Base-by-base conservation (phyloP, 1,140 invertebrate species). In the Colletes gigas region DNA sequence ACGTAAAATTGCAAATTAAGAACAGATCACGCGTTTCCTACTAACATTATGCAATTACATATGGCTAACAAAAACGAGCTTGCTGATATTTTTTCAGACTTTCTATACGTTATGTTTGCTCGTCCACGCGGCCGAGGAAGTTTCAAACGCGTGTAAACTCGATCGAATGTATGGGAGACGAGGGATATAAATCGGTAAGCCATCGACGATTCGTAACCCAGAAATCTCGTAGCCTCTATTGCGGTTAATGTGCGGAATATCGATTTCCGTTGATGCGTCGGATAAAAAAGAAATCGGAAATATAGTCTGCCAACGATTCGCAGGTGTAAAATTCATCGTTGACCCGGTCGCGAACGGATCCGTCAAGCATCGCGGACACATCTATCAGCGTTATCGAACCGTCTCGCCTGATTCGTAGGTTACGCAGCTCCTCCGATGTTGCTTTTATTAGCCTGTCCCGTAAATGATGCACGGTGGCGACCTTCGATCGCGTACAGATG, bases 251-350 rank as follows among this genome's bases (percentile, higher is more conserved):
- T n/a, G 17, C 50, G n/a, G 14, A 2, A 7, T 66, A 75, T 66
- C 72, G 73, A 75, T 75, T 54, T 5, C 17, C 60, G 44, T 4
- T 21, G 62, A 75, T 44, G 5, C n/a, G 50, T 15, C 14, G 15
- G 73, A 41, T 55, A 21, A 60, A 72, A 19, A 50, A 47, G 41
- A 63, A 30, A 60, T 63, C 14, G 47, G 15, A n/a, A 62, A 54
- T n/a, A 52, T 7, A 39, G 50, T 39, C 30, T 70, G 1, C 21
- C 71, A 44, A 10, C 44, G 62, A 17, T 50, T 66, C 60, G 47
- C 7, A 67, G 47, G 73, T 75, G 73, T 67, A 75, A 75, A 75
- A 75, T 75, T 75, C 47, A 55, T 67, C 73, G 73, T 66, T 75
- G 73, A 55, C 73, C 62, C 21, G 17, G 47, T 14, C 30, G 14